Evolutionary conservation across 1,140 invertebrate species (phyloP).

Genomic region (Leptoteleia sp.): DNA sequence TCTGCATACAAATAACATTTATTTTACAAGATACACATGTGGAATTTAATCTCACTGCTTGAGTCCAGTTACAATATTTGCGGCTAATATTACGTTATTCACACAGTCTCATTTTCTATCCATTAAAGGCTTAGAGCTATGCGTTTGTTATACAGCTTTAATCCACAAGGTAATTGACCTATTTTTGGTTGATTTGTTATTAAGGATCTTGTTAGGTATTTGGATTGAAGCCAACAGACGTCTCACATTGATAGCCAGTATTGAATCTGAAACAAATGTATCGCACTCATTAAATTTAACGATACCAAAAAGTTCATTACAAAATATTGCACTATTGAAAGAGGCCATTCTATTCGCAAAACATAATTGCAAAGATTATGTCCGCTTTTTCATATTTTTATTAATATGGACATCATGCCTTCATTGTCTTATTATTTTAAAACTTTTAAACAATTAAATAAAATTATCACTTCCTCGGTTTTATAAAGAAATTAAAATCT

Average conservation of each 20-base stretch:
- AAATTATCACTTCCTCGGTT: too few species aligned
- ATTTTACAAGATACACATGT: background rate
- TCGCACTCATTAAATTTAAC: slow-evolving; percentile 17
- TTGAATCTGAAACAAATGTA: slow-evolving; percentile 19
- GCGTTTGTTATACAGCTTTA: slow-evolving; percentile 42
- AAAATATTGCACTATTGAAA: too few species aligned
- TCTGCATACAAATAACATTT: too few species aligned
- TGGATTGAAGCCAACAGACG: slow-evolving; percentile 31
- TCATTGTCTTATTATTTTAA: too few species aligned
- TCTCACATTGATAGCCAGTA: slow-evolving; percentile 28
- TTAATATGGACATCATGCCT: too few species aligned
- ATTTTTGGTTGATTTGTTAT: slow-evolving; percentile 50
- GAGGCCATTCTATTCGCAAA: too few species aligned
- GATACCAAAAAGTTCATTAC: background rate
- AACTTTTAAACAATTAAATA: too few species aligned
- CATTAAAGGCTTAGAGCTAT: slow-evolving; percentile 20
- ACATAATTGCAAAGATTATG: too few species aligned
- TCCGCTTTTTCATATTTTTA: too few species aligned
- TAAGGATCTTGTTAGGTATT: slow-evolving; percentile 45
- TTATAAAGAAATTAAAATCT: too few species aligned
- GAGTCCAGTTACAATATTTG: slow-evolving; percentile 2
- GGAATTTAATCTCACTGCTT: background rate
- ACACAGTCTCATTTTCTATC: slow-evolving; percentile 10
- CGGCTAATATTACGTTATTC: slow-evolving; percentile 10
- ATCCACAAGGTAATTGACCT: slow-evolving; percentile 44